phyloP scores from a whole-genome alignment of 2,113 vertebrate genomes.

The Dascyllus trimaculatus region DNA sequence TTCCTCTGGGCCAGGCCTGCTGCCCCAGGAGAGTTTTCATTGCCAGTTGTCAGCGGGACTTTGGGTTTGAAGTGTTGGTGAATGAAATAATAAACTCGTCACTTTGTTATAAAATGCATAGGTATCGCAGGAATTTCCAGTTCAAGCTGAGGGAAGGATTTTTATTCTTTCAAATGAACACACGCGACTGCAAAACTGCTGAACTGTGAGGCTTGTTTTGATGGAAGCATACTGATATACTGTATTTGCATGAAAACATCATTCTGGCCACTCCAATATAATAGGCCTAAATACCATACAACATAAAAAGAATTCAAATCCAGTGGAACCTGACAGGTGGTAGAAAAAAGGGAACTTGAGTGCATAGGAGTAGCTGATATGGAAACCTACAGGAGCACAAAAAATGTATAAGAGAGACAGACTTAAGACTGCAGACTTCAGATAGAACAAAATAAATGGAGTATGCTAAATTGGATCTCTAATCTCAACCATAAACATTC shows the following conservation, averaged over 20 bases:
- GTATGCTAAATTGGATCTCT: slow-evolving; percentile 2
- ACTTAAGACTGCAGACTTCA: slow-evolving; percentile 2
- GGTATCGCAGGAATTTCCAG: slow-evolving; percentile 1
- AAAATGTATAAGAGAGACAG: neutral
- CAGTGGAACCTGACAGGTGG: neutral
- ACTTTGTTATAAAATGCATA: slow-evolving; percentile 29
- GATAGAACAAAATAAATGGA: neutral
- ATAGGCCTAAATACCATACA: too few species aligned
- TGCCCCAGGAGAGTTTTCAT: slow-evolving; percentile 43
- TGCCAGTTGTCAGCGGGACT: slow-evolving; percentile 57
- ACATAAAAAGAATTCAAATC: neutral
- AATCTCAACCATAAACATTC: slow-evolving; percentile 15
- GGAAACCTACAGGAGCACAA: neutral
- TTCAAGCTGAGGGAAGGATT: slow-evolving; percentile 37
- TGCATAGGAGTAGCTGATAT: neutral
- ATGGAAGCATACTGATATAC: slow-evolving; percentile 19
- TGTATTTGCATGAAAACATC: neutral
- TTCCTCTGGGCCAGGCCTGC: slow-evolving; percentile 37
- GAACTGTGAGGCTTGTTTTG: slow-evolving; percentile 11
- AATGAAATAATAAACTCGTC: slow-evolving; percentile 45
- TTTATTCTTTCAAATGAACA: slow-evolving; percentile 20
- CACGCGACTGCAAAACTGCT: slow-evolving; percentile 25
- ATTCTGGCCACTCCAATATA: too few species aligned
- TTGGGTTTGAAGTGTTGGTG: slow-evolving; percentile 37
- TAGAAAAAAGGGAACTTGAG: neutral